Base-by-base conservation (phyloP, 2,888 invertebrate species). In the Sepiola atlantica region DNA sequence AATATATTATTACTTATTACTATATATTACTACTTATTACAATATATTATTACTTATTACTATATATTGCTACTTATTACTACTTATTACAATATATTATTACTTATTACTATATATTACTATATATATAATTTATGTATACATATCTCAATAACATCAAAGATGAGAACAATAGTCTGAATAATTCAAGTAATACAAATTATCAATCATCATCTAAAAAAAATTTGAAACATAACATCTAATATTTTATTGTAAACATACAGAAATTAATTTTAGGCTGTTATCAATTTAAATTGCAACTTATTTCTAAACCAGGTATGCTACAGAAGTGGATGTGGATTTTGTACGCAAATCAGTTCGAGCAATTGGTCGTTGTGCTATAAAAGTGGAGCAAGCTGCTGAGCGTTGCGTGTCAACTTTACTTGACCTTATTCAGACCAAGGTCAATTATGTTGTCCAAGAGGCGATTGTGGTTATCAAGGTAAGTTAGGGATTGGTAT, bases 391-490 rank as follows among this genome's bases (percentile, higher is more conserved):
- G 97, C 99, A 99, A 20, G 99, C 99, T 4, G 99, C 99, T 0
- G 99, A 99, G 97, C 98, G 99, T 93, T 99, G 99, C 97, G 99
- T 99, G 0, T 99, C 99, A 12, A 99, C 99, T 0, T 98, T 99
- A 20, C 98, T 99, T 45, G 99, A 99, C 97, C 98, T 99, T 94
- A 99, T 99, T 97, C 99, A 99, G 97, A 99, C 99, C 0, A 99
- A 99, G 98, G 99, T 98, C 96, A 99, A 99, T 98, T 99, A 99
- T 97, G 99, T 99, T 32, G 99, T 99, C 0, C 99, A 99, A 97
- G 99, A 99, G 97, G 99, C 99, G 0, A 99, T 99, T 95, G 99
- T 99, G 24, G 99, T 99, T 45, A 99, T 99, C 97, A 99, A 99
- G 98, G 97, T 97, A 95, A 94, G 77, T 77, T 77, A n/a, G 8